phyloP scores from a whole-genome alignment of 2,113 vertebrate species.

The Nycticryphes semicollaris region DNA sequence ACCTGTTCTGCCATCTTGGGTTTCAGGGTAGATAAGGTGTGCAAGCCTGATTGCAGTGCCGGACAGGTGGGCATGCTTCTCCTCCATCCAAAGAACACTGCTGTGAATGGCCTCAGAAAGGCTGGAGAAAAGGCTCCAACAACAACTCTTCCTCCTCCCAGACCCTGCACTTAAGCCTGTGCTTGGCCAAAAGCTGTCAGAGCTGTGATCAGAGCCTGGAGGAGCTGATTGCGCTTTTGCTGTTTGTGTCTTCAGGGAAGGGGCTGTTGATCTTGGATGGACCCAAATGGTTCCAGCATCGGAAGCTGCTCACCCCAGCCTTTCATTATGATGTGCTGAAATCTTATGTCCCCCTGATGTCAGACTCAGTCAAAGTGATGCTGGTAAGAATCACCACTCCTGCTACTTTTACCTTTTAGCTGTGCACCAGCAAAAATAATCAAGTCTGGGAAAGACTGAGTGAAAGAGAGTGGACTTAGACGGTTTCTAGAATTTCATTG shows the following conservation, averaged over 20 bases:
- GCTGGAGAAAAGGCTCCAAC: background rate
- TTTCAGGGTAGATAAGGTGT: background rate
- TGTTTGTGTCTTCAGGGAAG: constrained; percentile 69
- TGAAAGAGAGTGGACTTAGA: background rate
- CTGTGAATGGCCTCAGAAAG: background rate
- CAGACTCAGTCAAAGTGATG: constrained; percentile 79
- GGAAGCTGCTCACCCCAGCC: constrained; percentile 86
- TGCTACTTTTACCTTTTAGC: background rate
- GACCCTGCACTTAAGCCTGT: background rate
- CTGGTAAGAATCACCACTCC: constrained; percentile 73
- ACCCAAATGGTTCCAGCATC: constrained; percentile 85
- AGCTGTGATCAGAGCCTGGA: background rate
- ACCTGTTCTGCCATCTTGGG: background rate
- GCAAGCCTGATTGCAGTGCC: background rate
- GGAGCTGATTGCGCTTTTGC: background rate
- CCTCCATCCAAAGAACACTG: background rate
- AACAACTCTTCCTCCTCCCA: background rate
- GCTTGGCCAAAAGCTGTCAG: background rate
- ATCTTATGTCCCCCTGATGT: constrained; percentile 79
- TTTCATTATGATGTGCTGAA: constrained; percentile 90
- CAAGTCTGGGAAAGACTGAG: background rate
- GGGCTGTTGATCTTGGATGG: constrained; percentile 82
- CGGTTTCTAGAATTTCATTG: background rate
- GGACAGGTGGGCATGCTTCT: background rate
- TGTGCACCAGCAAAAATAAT: background rate